phyloP scores from a whole-genome alignment of 2,113 vertebrate genomes.

The Carassius auratus region DNA sequence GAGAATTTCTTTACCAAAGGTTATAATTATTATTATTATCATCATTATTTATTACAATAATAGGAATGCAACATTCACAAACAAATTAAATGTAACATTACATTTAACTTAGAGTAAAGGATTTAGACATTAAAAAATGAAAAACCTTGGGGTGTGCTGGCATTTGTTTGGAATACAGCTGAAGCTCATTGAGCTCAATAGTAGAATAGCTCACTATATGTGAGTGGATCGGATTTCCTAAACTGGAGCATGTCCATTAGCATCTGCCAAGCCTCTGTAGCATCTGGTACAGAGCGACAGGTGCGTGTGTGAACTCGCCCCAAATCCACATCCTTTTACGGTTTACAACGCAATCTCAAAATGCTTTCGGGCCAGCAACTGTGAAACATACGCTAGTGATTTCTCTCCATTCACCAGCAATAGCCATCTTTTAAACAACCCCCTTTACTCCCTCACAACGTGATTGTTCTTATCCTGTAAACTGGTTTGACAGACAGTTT shows the following conservation, averaged over 20 bases:
- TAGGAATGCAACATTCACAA: no score
- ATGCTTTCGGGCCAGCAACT: constrained; percentile 20
- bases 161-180: background rate
- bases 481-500: constrained; percentile 22
- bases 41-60: no score
- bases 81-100: no score
- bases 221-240: background rate
- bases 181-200: background rate
- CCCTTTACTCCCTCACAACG: background rate
- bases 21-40: no score
- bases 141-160: background rate
- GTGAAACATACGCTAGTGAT: constrained; percentile 32
- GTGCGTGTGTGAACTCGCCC: constrained; percentile 24
- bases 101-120: no score
- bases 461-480: constrained; percentile 21
- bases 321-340: constrained; percentile 27
- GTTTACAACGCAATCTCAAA: constrained; percentile 20
- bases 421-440: constrained; percentile 21
- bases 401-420: constrained; percentile 19
- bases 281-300: constrained; percentile 20
- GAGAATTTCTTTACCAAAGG: no score
- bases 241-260: background rate
- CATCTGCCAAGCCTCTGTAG: constrained; percentile 14
- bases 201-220: background rate
- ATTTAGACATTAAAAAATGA: no score